Conservation (phyloP, 2,113 vertebrate species). For the Willisornis vidua region DNA sequence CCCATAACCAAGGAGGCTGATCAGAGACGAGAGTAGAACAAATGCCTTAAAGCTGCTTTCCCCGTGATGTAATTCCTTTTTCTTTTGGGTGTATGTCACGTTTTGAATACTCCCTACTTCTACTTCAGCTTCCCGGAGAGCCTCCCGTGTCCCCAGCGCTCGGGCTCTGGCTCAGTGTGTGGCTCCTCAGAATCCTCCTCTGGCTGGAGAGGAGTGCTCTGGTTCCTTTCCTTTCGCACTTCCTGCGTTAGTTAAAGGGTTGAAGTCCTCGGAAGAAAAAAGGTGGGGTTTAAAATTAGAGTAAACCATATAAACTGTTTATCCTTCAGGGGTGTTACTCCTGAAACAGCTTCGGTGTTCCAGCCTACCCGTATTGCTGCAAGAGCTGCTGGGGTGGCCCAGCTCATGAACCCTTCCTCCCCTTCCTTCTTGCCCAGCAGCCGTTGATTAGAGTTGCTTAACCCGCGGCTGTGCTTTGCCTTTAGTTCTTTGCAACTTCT, state of each 20-base stretch:
- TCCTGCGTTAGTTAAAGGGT: background rate
- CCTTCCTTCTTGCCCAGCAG: background rate
- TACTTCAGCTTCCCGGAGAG: background rate
- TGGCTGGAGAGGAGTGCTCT: background rate
- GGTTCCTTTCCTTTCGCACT: background rate
- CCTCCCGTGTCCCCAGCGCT: background rate
- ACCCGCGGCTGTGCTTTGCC: background rate
- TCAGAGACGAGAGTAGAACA: background rate
- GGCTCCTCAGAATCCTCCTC: background rate
- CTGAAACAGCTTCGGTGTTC: background rate
- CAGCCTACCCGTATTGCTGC: background rate
- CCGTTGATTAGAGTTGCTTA: background rate
- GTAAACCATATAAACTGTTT: background rate
- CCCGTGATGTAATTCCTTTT: background rate
- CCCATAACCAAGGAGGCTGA: no score
- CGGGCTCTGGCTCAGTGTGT: background rate
- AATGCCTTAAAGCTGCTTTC: background rate
- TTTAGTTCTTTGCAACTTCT: background rate
- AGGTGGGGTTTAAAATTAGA: background rate
- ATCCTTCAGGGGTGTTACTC: background rate
- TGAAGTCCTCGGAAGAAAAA: background rate
- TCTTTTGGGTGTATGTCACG: background rate
- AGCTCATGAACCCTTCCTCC: background rate
- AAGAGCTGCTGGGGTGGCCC: background rate
- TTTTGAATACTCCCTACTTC: background rate